Conservation (phyloP, 2,797 vertebrate genomes). For the Prunella strophiata region DNA sequence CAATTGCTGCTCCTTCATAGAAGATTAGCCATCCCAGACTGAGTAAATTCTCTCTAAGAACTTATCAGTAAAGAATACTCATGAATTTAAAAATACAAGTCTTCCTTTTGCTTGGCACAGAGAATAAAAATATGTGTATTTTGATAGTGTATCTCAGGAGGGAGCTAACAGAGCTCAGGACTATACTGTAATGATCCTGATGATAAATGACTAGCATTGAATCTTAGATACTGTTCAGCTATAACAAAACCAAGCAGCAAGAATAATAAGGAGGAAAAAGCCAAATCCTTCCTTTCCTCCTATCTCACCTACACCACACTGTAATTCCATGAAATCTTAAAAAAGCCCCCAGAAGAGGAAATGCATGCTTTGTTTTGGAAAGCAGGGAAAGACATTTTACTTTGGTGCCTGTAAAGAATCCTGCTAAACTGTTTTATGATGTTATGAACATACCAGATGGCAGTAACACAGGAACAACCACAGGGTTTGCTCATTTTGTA, state of each 20-base stretch:
- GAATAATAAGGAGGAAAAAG: not conserved
- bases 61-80: not conserved
- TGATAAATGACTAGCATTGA: not conserved
- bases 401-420: not conserved
- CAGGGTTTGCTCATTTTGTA: not conserved
- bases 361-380: not conserved
- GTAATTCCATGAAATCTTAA: not conserved
- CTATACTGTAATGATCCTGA: not conserved
- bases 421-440: not conserved
- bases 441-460: not conserved
- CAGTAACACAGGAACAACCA: not conserved
- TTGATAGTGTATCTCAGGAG: not conserved
- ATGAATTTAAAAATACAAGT: not conserved
- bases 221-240: not conserved
- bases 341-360: not conserved
- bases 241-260: not conserved
- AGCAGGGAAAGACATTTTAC: not conserved
- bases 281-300: not conserved
- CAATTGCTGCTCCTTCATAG: not conserved
- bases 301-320: not conserved
- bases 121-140: not conserved
- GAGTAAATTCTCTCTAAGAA: not conserved
- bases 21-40: not conserved
- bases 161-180: not conserved
- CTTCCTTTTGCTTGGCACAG: not conserved